These are phyloP conservation scores for Eonycteris spelaea DNA, from an alignment of 2,113 vertebrate genomes.

Conservation along the genomic window DNA sequence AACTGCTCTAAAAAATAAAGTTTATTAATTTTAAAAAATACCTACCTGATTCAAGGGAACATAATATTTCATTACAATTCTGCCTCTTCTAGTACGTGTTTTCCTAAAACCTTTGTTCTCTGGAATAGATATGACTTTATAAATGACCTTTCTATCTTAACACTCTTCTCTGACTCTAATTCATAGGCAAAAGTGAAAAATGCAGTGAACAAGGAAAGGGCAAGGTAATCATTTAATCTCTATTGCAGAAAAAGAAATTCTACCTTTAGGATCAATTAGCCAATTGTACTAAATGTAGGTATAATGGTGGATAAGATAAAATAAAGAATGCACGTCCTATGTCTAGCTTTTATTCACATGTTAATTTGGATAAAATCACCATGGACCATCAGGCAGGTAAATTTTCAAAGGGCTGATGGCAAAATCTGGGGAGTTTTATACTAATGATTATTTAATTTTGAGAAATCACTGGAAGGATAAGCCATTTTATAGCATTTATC, in stretches of 20 bases:
- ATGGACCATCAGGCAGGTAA: not conserved
- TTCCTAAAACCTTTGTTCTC: not conserved
- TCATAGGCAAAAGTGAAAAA: constrained; percentile 18
- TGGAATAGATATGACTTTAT: not conserved
- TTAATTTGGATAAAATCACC: not conserved
- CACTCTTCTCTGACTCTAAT: not conserved
- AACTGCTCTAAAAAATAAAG: not conserved
- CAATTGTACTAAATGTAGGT: too few relatives aligned
- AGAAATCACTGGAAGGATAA: not conserved
- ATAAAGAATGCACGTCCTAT: not conserved
- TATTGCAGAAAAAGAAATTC: not conserved
- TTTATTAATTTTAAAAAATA: not conserved
- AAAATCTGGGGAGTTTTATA: not conserved
- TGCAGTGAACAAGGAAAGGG: not conserved
- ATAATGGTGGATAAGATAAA: not conserved
- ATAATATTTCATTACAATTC: not conserved
- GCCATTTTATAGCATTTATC: not conserved
- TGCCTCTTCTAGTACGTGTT: not conserved
- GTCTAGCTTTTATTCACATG: not conserved
- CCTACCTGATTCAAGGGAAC: not conserved
- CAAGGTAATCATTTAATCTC: not conserved
- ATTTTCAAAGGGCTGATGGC: not conserved
- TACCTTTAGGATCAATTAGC: not conserved
- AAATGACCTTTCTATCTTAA: constrained; percentile 24
- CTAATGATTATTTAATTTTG: not conserved